Evolutionary conservation across 2,888 invertebrate species (phyloP).

Genomic region (Dicranocentrus wangi): DNA sequence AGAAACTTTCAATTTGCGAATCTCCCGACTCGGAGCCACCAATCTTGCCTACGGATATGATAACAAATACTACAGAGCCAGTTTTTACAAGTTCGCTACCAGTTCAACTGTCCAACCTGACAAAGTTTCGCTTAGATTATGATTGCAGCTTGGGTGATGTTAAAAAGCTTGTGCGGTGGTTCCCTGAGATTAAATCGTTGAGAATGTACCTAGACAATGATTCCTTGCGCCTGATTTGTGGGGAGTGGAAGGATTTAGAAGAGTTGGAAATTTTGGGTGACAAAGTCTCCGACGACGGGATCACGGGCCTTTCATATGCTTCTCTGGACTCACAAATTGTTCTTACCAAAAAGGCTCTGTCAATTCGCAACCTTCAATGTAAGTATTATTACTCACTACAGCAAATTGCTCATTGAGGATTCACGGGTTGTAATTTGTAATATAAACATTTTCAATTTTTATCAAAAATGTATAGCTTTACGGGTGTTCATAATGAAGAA

Average conservation of each 20-base stretch:
- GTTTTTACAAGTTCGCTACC: constrained; percentile 35
- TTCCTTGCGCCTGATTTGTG: constrained; percentile 59
- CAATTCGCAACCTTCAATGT: constrained; percentile 56
- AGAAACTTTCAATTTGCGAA: constrained; percentile 50
- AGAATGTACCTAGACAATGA: constrained; percentile 61
- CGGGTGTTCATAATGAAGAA: constrained; percentile 64
- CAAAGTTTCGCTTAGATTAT: constrained; percentile 57
- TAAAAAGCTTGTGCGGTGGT: constrained; percentile 58
- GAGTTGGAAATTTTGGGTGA: constrained; percentile 66
- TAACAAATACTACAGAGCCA: constrained; percentile 56
- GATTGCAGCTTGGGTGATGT: constrained; percentile 57
- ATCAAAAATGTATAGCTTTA: constrained; percentile 52
- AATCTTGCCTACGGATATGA: constrained; percentile 55
- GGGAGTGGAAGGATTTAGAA: constrained; percentile 58
- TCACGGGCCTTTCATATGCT: constrained; percentile 57
- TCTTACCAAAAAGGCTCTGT: constrained; percentile 36
- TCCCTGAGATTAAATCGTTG: constrained; percentile 56
- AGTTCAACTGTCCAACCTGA: constrained; percentile 33
- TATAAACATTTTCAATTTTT: too few relatives aligned
- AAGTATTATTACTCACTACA: constrained; percentile 28
- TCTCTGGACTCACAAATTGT: constrained; percentile 31
- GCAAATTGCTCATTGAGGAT: background rate
- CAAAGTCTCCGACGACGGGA: constrained; percentile 58
- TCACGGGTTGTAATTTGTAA: too few relatives aligned
- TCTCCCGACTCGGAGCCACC: constrained; percentile 63